phyloP scores from a whole-genome alignment of 2,113 vertebrate species.

The Rhinogobius similis region DNA sequence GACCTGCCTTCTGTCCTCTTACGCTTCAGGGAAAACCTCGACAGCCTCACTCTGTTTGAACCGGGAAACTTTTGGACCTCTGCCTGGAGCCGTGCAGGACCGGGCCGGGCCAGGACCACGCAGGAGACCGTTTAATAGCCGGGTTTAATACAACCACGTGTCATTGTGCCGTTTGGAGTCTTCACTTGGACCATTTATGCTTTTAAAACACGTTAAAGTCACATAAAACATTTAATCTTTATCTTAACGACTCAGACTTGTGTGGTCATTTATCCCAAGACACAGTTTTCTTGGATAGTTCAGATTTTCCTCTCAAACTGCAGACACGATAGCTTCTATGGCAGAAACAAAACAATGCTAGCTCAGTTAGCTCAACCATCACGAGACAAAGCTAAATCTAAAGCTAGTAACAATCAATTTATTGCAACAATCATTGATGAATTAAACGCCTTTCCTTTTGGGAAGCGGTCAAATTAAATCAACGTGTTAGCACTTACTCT shows the following conservation, averaged over 20 bases:
- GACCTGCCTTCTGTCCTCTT: constrained; percentile 45
- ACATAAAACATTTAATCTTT: background rate
- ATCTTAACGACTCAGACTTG: too few relatives aligned
- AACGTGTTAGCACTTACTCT: background rate
- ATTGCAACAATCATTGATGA: background rate
- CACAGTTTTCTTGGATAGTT: background rate
- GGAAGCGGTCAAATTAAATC: background rate
- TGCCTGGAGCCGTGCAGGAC: constrained; percentile 12
- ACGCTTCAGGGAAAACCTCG: constrained; percentile 56
- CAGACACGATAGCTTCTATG: background rate
- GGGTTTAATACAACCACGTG: background rate
- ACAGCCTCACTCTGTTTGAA: constrained; percentile 32
- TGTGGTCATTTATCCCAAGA: too few relatives aligned
- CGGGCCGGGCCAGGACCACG: constrained; percentile 7
- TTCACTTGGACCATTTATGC: background rate
- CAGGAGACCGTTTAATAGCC: background rate
- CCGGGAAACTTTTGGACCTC: constrained; percentile 1
- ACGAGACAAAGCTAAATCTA: background rate
- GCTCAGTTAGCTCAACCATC: background rate
- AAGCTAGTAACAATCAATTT: constrained; percentile 6
- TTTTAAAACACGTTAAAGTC: background rate
- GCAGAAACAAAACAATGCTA: background rate
- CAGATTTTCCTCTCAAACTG: background rate
- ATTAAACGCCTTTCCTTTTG: background rate
- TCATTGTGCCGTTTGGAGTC: constrained; percentile 16